Evolutionary conservation across 2,888 invertebrate species (phyloP).

Genomic region (Cybosia mesomella): DNA sequence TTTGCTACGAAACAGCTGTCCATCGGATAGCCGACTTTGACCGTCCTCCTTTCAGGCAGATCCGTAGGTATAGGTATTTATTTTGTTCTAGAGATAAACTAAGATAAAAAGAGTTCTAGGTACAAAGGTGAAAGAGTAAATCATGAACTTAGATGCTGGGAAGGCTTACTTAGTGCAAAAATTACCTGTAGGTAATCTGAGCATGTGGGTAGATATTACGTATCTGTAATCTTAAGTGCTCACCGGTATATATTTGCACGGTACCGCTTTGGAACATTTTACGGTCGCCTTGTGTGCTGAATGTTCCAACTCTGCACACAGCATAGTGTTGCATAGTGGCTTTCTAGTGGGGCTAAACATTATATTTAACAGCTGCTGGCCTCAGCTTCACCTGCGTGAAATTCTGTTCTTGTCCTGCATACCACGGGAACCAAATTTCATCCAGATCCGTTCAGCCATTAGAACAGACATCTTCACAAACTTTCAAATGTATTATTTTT

Average conservation of each 20-base stretch:
- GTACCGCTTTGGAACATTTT: conserved; percentile 28
- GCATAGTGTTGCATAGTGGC: neutral
- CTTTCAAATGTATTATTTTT: no score
- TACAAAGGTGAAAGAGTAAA: no score
- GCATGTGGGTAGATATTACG: conserved; percentile 10
- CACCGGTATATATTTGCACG: conserved; percentile 25
- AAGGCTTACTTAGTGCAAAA: neutral
- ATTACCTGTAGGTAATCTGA: neutral
- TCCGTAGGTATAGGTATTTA: no score
- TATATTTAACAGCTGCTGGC: neutral
- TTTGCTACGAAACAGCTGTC: no score
- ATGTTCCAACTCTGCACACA: conserved; percentile 24
- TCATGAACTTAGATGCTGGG: no score
- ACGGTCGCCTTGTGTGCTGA: conserved; percentile 25
- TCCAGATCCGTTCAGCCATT: no score
- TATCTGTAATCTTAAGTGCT: conserved; percentile 24
- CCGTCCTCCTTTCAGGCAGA: no score
- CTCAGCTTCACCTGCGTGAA: neutral
- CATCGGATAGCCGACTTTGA: no score
- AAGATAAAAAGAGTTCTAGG: no score
- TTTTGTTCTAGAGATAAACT: neutral
- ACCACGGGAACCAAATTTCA: no score
- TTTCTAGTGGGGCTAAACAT: neutral
- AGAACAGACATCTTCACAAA: no score
- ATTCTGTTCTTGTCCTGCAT: no score